phyloP scores from a whole-genome alignment of 2,888 invertebrate genomes.

The Agrochola circellaris region DNA sequence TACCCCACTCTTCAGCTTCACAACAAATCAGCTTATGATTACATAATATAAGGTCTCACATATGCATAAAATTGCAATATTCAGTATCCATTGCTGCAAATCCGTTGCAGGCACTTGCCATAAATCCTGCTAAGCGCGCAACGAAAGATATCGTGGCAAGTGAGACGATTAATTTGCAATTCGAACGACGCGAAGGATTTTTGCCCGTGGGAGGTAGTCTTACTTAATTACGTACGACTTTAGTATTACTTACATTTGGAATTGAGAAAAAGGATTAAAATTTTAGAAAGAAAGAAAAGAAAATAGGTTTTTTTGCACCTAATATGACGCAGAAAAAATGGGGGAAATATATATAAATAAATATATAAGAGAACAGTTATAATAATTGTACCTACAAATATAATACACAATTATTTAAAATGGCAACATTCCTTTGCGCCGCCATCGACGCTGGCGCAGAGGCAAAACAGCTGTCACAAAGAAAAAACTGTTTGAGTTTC shows the following conservation, averaged over 20 bases:
- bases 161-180: constrained; percentile 71
- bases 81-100: constrained; percentile 59
- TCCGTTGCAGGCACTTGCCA: constrained; percentile 62
- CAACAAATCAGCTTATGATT: constrained; percentile 48
- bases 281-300: too few relatives aligned
- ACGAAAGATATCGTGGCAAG: constrained; percentile 60
- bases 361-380: neutral
- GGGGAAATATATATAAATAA: neutral
- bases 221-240: constrained; percentile 46
- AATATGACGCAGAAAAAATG: too few relatives aligned
- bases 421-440: too few relatives aligned
- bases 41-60: constrained; percentile 32
- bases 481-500: too few relatives aligned
- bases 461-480: too few relatives aligned
- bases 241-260: neutral
- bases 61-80: constrained; percentile 64
- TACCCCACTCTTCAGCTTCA: neutral
- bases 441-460: too few relatives aligned
- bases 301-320: too few relatives aligned
- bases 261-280: neutral
- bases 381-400: neutral
- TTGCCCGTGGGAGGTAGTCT: constrained; percentile 37
- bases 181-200: constrained; percentile 69
- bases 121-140: constrained; percentile 67
- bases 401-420: neutral